These are phyloP conservation scores for Actias luna DNA, from an alignment of 2,888 invertebrate species.

Conservation along the genomic window DNA sequence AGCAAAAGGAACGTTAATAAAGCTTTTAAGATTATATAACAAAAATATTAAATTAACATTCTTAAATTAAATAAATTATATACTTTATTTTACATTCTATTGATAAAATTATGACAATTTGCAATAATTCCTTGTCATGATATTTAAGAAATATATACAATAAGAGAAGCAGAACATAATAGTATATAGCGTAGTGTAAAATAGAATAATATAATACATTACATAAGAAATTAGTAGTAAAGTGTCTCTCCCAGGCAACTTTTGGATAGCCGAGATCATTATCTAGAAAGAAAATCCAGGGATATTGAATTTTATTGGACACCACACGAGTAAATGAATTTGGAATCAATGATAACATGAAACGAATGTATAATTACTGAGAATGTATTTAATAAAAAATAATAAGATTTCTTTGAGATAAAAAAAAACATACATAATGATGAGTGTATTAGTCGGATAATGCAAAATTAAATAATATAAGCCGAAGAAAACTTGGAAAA, in stretches of 20 bases:
- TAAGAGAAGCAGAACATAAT: not conserved
- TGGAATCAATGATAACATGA: not conserved
- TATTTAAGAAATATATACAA: not conserved
- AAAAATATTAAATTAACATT: no score
- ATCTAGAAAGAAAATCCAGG: slow-evolving; percentile 3
- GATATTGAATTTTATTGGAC: not conserved
- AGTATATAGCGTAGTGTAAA: slow-evolving; percentile 2
- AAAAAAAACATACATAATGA: no score
- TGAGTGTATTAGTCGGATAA: no score
- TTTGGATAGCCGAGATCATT: slow-evolving; percentile 7
- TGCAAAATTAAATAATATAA: no score
- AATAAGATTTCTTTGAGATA: no score
- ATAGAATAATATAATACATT: slow-evolving; percentile 11
- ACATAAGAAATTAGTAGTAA: slow-evolving; percentile 16
- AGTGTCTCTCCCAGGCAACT: slow-evolving; percentile 7
- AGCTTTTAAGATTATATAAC: no score
- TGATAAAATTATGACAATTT: not conserved
- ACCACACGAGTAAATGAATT: not conserved
- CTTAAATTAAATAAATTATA: no score
- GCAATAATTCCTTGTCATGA: not conserved
- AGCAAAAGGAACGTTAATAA: not conserved
- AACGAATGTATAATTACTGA: not conserved
- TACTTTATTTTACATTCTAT: not conserved
- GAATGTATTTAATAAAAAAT: not conserved
- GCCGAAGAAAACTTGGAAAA: no score